A percentile compares a stretch with the other conserved stretches of the same genome.
phyloP scores from a whole-genome alignment of 2,113 vertebrate genomes.

The Oncorhynchus gorbuscha region DNA sequence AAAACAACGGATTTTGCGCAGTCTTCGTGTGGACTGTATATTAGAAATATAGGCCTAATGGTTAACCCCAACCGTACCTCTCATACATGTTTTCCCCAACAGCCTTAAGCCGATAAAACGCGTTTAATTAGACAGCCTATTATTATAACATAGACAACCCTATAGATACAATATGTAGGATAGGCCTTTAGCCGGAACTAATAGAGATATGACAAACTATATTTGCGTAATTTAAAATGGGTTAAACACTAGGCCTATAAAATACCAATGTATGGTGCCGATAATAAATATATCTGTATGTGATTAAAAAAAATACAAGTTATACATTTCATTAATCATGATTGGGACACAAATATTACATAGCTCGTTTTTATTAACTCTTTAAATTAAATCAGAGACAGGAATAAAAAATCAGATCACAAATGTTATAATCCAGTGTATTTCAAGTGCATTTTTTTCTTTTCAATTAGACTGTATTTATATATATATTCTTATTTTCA shows the following conservation, averaged over 20 bases:
- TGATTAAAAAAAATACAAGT: constrained; percentile 1
- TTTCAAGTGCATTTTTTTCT: constrained; percentile 95
- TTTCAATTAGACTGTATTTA: constrained; percentile 85
- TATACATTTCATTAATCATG: constrained; percentile 57
- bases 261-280: not conserved
- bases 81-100: not conserved
- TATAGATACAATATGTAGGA: not conserved
- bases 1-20: too few relatives aligned
- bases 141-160: too few relatives aligned
- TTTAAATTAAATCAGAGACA: constrained; percentile 99
- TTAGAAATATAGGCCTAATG: too few relatives aligned
- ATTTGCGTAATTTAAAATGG: not conserved
- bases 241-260: not conserved
- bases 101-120: too few relatives aligned
- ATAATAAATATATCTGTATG: not conserved
- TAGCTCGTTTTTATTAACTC: constrained; percentile 95
- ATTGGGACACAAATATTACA: constrained; percentile 81
- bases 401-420: constrained; percentile 88
- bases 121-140: too few relatives aligned
- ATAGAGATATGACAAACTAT: too few relatives aligned
- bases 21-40: too few relatives aligned
- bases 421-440: constrained; percentile 98
- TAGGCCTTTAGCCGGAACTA: not conserved
- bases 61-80: too few relatives aligned
- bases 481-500: constrained; percentile 82